These are phyloP conservation scores for Rhagoletis zephyria DNA, from an alignment of 1,140 invertebrate species.

Conservation along the genomic window DNA sequence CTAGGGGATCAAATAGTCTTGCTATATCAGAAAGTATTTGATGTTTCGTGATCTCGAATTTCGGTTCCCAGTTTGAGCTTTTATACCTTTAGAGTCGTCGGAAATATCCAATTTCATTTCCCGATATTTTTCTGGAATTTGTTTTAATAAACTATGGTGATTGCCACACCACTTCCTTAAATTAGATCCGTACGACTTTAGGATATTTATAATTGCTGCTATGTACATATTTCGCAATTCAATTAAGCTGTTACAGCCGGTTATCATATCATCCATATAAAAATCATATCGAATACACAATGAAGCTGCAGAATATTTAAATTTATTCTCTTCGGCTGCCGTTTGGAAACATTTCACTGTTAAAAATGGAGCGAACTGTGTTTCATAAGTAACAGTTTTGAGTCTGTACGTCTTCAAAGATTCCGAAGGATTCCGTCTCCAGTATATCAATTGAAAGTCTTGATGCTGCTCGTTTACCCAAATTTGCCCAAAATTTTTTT, in stretches of 20 bases:
- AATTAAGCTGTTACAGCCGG: constrained; percentile 61
- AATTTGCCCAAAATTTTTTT: too few species aligned
- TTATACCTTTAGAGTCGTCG: constrained; percentile 59
- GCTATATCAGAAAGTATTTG: too few species aligned
- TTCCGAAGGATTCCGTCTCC: too few species aligned
- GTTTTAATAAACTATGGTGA: background rate
- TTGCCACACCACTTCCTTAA: constrained; percentile 19
- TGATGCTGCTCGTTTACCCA: too few species aligned
- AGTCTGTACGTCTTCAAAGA: too few species aligned
- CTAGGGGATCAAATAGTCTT: too few species aligned
- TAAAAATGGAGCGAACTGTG: too few species aligned
- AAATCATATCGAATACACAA: constrained; percentile 68
- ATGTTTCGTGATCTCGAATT: background rate
- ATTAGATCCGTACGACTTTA: constrained; percentile 30
- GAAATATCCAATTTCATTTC: constrained; percentile 3
- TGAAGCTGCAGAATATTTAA: background rate
- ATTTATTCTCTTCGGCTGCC: too few species aligned
- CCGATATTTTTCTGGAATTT: constrained; percentile 1
- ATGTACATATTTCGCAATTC: background rate
- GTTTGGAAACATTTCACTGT: too few species aligned
- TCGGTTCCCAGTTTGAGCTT: constrained; percentile 2
- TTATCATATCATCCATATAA: constrained; percentile 60
- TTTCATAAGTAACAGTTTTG: too few species aligned
- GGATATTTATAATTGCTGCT: background rate
- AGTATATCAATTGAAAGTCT: too few species aligned